Base-by-base conservation (phyloP, 2,888 invertebrate species). In the Dynastes maya region DNA sequence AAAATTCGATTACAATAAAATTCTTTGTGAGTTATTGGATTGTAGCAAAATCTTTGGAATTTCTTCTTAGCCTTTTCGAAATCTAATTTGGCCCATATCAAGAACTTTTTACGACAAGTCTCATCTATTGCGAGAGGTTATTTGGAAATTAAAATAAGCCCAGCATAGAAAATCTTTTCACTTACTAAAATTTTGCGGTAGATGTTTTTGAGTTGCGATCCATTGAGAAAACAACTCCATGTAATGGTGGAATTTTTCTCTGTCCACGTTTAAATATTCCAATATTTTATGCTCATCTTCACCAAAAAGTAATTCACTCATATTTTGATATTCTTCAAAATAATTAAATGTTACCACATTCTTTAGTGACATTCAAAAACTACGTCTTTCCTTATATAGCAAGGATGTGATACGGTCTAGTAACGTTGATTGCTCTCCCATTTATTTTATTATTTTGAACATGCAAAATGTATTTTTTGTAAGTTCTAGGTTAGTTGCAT, bases 1-100 rank as follows among this genome's bases (percentile, higher is more conserved):
- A 61, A 22, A 22, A 6, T 0, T 61, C 61, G 22, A 27, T 61
- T 8, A 5, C 27, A 61, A 22, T 2, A 61, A 27, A 61, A 61
- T 27, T 61, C 61, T 1, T 8, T 27, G 6, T 61, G 1, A 1
- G 61, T 75, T 63, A 55, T 22, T 3, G 61, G 22, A 22, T 61
- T 61, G 61, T 61, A 61, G 84, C 92, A 92, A 87, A 92, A 92
- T 82, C 91, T 89, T 85, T 93, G 92, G 79, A 94, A 86, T 87
- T 93, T 93, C 80, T 89, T 89, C 83, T 94, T 91, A 11, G 93
- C 91, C 78, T 91, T 90, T 83, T 92, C 91, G 86, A 92, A 87
- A 85, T 93, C 91, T 89, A 93, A 91, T 82, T 93, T 93, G 85
- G 92, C 91, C 0, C 92, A 92, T 13, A 92, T 89, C 53, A 93